Base-by-base conservation (phyloP, 2,888 invertebrate genomes). In the Torymus aiolomorphi region DNA sequence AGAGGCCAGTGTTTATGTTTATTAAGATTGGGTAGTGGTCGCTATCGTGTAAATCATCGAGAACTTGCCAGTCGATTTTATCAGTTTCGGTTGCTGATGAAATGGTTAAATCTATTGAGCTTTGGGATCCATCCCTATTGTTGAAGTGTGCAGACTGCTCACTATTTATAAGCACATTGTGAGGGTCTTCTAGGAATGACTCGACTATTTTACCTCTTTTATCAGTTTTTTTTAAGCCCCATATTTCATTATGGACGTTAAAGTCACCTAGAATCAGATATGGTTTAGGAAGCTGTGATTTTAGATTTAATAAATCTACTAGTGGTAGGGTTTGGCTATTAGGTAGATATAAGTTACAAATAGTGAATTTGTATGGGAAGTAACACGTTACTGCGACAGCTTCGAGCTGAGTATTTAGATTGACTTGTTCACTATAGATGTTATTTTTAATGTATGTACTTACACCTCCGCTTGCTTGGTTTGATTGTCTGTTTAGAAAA, bases 211-310 rank as follows among this genome's bases (percentile, higher is more conserved):
- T 59, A 18, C 59, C 59, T 59, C 18, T n/a, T 16, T n/a, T 16
- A 59, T 59, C 59, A 5, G 59, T 18, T 16, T 16, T 11, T 59
- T n/a, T n/a, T n/a, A n/a, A 59, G 11, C 18, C 59, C 59, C 59
- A 59, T 16, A 18, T n/a, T 11, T 59, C 31, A 3, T 31, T 31
- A 31, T 31, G 31, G 2, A 3, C 31, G 4, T 31, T 31, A 31
- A 31, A 31, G 16, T 59, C 59, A 16, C 59, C 59, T 59, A 59
- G 16, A 2, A 59, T 59, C 11, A 59, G 4, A 59, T 31, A 59
- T 16, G 59, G 59, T 16, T 59, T 18, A 80, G n/a, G n/a, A n/a
- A 71, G 24, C 83, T 83, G 63, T 81, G 59, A 12, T 62, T 75
- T 70, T 83, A 80, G 18, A 42, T 67, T 56, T 49, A 59, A 16